Evolutionary conservation across 2,113 vertebrate genomes (phyloP).

Genomic region (Sciurus niger): DNA sequence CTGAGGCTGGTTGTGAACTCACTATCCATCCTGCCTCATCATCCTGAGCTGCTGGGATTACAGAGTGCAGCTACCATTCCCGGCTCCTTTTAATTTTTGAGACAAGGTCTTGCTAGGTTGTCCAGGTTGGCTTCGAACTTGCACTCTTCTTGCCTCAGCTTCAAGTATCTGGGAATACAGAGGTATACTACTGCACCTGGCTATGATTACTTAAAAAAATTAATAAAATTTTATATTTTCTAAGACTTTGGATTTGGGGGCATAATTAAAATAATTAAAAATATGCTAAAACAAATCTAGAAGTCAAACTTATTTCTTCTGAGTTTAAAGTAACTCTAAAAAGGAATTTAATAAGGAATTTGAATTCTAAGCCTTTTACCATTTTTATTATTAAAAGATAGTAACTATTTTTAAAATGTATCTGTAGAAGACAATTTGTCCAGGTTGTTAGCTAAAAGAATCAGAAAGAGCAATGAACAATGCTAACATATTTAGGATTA

Average conservation of each 20-base stretch:
- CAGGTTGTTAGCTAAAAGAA: constrained; percentile 26
- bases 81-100: no score
- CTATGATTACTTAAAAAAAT: constrained; percentile 36
- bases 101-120: no score
- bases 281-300: constrained; percentile 34
- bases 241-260: not conserved
- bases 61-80: no score
- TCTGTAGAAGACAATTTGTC: not conserved
- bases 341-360: constrained; percentile 11
- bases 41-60: no score
- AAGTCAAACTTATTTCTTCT: not conserved
- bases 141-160: no score
- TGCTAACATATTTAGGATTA: constrained; percentile 41
- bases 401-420: not conserved
- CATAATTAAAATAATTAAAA: constrained; percentile 55
- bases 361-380: not conserved
- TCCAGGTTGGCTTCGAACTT: no score
- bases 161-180: no score
- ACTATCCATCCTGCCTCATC: no score
- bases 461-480: constrained; percentile 12
- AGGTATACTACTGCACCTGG: no score
- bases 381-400: constrained; percentile 25
- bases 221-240: constrained; percentile 13
- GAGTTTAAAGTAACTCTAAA: constrained; percentile 41
- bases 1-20: no score